These are phyloP conservation scores for Meloidogyne chitwoodi DNA, from an alignment of 1,140 invertebrate genomes.

Conservation along the genomic window DNA sequence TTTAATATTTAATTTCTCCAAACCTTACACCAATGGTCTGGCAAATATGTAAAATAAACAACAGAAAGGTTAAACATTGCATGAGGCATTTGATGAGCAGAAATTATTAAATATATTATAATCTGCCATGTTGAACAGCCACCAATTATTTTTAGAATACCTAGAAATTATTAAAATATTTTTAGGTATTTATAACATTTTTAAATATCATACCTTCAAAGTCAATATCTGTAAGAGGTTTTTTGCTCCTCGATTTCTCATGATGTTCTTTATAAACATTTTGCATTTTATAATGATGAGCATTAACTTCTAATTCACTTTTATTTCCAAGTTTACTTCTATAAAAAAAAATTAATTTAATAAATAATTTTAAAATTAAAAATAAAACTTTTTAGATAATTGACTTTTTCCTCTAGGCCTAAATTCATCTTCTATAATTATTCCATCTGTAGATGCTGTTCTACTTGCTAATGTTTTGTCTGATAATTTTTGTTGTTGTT, in stretches of 20 bases:
- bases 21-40: conserved; percentile 59
- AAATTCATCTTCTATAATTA: too few relatives aligned
- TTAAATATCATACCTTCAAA: conserved; percentile 36
- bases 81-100: conserved; percentile 46
- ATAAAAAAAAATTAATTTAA: neutral
- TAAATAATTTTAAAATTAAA: neutral
- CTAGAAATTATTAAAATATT: conserved; percentile 8
- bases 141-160: conserved; percentile 45
- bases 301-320: conserved; percentile 45
- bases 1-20: neutral
- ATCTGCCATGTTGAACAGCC: conserved; percentile 45
- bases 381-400: neutral
- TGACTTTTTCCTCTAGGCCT: neutral
- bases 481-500: neutral
- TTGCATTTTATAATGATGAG: conserved; percentile 41
- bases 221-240: conserved; percentile 47
- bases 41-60: conserved; percentile 52
- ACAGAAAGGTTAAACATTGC: conserved; percentile 49
- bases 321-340: conserved; percentile 37
- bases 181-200: too few relatives aligned
- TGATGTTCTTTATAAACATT: conserved; percentile 39
- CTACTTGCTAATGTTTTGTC: neutral
- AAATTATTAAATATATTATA: conserved; percentile 46
- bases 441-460: neutral
- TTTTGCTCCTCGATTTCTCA: conserved; percentile 17